Percentiles rank a stretch among this genome's conserved stretches.
Conservation (phyloP, 2,888 invertebrate species). For the Orthonevra nobilis region DNA sequence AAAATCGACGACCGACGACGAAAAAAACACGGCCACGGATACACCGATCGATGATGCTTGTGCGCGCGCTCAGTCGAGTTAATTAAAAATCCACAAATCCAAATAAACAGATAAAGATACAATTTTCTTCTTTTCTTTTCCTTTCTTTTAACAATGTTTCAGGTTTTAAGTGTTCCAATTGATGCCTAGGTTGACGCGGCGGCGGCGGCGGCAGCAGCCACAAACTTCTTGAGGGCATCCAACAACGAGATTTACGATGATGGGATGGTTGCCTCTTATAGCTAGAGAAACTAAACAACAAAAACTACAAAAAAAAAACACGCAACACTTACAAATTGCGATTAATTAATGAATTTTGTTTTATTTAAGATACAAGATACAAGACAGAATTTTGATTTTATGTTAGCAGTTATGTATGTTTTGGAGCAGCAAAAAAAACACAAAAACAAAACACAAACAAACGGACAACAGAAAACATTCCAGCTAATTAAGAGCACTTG, state of each 20-base stretch:
- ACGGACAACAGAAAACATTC: slow-evolving; percentile 2
- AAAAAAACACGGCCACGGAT: not conserved
- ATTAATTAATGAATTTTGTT: slow-evolving; percentile 29
- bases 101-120: slow-evolving; percentile 23
- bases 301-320: too few species aligned
- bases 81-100: slow-evolving; percentile 55
- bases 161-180: slow-evolving; percentile 26
- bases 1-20: slow-evolving; percentile 38
- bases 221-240: not conserved
- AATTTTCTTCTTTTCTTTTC: not conserved
- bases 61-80: slow-evolving; percentile 24
- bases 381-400: not conserved
- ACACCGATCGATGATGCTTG: not conserved
- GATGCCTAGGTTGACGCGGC: slow-evolving; percentile 29
- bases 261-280: too few species aligned
- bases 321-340: slow-evolving; percentile 32
- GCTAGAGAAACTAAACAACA: too few species aligned
- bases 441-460: too few species aligned
- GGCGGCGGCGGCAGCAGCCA: not conserved
- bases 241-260: slow-evolving; percentile 54
- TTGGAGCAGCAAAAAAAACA: too few species aligned
- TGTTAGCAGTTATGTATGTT: not conserved
- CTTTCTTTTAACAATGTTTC: slow-evolving; percentile 9
- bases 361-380: not conserved
- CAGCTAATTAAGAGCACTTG: slow-evolving; percentile 28